These are phyloP conservation scores for Buphagus erythrorhynchus DNA, from an alignment of 2,797 vertebrate genomes.

Conservation along the genomic window DNA sequence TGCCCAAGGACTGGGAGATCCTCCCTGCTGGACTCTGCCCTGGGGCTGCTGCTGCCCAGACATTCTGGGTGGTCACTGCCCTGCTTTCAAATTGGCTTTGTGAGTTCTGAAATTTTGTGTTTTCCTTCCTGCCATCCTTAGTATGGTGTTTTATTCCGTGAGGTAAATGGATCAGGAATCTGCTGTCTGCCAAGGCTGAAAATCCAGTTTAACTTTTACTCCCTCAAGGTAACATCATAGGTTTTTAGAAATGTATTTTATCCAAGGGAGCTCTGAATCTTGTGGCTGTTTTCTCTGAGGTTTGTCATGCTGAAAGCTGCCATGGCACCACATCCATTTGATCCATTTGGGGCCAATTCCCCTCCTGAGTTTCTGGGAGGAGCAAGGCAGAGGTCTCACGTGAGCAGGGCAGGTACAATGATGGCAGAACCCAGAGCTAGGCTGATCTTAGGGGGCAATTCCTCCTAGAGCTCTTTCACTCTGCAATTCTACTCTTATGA, in stretches of 20 bases:
- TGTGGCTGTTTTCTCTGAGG: neutral
- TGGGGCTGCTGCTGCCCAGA: neutral
- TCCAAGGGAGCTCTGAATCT: neutral
- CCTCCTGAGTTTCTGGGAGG: neutral
- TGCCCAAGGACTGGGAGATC: neutral
- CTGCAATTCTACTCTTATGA: neutral
- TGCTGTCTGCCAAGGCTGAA: neutral
- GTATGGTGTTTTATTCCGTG: fast-evolving
- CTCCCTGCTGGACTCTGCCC: neutral
- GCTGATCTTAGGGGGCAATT: neutral
- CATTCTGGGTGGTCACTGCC: fast-evolving
- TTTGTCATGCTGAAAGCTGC: neutral
- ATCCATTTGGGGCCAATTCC: neutral
- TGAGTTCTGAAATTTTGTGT: neutral
- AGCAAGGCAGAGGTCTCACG: neutral
- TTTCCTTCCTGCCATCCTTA: neutral
- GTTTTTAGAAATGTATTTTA: neutral
- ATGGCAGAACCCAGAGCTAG: neutral
- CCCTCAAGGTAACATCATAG: neutral
- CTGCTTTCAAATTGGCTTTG: neutral
- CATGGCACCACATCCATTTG: fast-evolving
- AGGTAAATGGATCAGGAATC: neutral
- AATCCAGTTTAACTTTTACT: neutral
- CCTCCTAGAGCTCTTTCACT: neutral
- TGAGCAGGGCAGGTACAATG: neutral